Evolutionary conservation across 2,888 invertebrate genomes (phyloP).

Genomic region (Calameuta idolon): DNA sequence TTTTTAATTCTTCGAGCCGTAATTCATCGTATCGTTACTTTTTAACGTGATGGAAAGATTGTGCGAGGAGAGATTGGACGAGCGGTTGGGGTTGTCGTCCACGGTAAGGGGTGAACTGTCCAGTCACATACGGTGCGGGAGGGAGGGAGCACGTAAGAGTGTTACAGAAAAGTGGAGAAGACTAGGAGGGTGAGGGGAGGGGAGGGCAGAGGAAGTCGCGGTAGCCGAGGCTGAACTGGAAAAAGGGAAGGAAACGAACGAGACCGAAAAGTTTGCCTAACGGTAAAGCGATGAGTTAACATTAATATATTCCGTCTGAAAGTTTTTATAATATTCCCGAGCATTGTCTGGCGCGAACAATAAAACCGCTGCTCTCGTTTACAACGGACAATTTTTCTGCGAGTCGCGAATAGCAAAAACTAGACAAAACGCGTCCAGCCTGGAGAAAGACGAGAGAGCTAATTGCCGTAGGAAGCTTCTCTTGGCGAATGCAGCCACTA

Average conservation of each 20-base stretch:
- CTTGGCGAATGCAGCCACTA: too few relatives aligned
- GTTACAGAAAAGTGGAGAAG: conserved; percentile 18
- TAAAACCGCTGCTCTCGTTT: conserved; percentile 65
- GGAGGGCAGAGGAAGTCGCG: conserved; percentile 8
- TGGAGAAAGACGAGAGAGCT: neutral
- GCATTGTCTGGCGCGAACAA: conserved; percentile 65
- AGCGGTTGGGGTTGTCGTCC: too few relatives aligned
- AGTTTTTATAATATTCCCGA: conserved; percentile 66
- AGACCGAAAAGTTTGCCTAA: conserved; percentile 64
- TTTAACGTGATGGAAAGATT: too few relatives aligned
- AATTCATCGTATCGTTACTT: too few relatives aligned
- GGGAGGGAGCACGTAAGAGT: conserved; percentile 13
- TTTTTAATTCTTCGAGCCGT: too few relatives aligned
- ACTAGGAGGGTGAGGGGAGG: conserved; percentile 5
- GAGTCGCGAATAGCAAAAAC: conserved; percentile 48
- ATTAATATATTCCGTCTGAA: conserved; percentile 67
- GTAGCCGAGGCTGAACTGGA: neutral
- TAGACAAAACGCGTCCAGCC: conserved; percentile 42
- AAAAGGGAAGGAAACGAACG: conserved; percentile 30
- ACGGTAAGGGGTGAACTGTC: too few relatives aligned
- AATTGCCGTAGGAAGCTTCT: too few relatives aligned
- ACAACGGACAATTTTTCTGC: conserved; percentile 63
- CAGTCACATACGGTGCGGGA: neutral
- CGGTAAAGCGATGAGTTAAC: conserved; percentile 66
- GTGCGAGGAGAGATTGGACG: too few relatives aligned